Conservation (phyloP, 2,888 invertebrate species). For the Leucania comma region DNA sequence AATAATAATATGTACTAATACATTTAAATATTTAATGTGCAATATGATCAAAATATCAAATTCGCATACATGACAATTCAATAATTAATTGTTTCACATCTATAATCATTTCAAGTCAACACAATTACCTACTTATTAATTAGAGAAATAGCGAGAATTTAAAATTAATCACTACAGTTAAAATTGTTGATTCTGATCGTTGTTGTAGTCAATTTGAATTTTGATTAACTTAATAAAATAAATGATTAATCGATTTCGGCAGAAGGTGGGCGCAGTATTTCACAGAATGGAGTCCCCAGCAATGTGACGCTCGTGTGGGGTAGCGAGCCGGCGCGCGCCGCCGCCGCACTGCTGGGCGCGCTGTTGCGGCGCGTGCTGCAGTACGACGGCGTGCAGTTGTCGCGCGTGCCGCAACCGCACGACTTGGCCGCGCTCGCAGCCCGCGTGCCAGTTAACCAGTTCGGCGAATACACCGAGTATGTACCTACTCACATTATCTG, state of each 20-base stretch:
- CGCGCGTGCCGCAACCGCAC: constrained; percentile 5
- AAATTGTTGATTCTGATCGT: too few relatives aligned
- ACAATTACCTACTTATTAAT: too few relatives aligned
- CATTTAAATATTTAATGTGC: too few relatives aligned
- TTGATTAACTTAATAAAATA: not conserved
- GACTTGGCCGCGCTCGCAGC: not conserved
- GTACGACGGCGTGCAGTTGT: constrained; percentile 84
- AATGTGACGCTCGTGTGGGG: constrained; percentile 93
- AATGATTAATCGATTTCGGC: not conserved
- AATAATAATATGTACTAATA: too few relatives aligned
- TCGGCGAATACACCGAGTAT: constrained; percentile 5
- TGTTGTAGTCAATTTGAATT: not conserved
- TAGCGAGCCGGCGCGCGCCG: constrained; percentile 92
- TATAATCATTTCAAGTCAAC: too few relatives aligned
- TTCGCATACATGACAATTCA: too few relatives aligned
- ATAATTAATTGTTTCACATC: too few relatives aligned
- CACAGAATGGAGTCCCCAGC: constrained; percentile 91
- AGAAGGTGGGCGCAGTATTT: constrained; percentile 21
- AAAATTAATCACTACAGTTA: too few relatives aligned
- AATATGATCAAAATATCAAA: too few relatives aligned
- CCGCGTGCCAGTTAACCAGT: rapidly evolving
- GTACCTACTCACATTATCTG: constrained; percentile 6
- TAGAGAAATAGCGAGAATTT: too few relatives aligned
- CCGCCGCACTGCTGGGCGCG: constrained; percentile 95
- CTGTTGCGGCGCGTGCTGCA: constrained; percentile 93